Conservation (phyloP, 2,888 invertebrate species). For the Netelia fuscicornis region DNA sequence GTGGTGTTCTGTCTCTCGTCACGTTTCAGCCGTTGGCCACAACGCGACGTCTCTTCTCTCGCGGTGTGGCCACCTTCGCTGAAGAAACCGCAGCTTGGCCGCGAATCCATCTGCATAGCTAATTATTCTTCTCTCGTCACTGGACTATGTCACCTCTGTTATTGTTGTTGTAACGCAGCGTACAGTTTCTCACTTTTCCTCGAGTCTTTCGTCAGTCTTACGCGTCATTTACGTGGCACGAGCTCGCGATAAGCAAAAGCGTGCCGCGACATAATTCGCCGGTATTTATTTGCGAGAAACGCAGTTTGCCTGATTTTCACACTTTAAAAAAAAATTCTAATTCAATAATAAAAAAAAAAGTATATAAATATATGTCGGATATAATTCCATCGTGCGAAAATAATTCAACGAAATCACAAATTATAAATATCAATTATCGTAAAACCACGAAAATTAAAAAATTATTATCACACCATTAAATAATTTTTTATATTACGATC, state of each 20-base stretch:
- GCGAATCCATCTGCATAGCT: conserved; percentile 59
- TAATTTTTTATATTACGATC: neutral
- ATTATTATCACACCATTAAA: neutral
- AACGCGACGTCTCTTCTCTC: conserved; percentile 46
- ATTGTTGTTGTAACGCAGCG: conserved; percentile 8
- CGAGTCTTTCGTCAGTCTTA: conserved; percentile 26
- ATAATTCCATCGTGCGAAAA: no score
- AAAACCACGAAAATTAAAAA: neutral
- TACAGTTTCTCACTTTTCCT: conserved; percentile 9
- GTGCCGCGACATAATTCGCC: no score
- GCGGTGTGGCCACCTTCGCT: conserved; percentile 6
- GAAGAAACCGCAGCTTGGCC: conserved; percentile 56
- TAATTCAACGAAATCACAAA: no score
- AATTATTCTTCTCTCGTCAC: conserved; percentile 49
- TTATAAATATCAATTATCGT: no score
- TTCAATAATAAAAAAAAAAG: neutral
- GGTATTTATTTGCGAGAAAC: neutral
- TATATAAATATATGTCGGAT: no score
- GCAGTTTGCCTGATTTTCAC: neutral
- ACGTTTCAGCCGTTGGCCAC: conserved; percentile 25
- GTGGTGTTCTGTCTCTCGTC: conserved; percentile 20
- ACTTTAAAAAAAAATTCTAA: neutral
- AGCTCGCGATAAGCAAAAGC: neutral
- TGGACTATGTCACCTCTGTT: neutral
- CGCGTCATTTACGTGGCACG: conserved; percentile 24